Base-by-base conservation (phyloP, 2,797 vertebrate species). In the Borostomias antarcticus region DNA sequence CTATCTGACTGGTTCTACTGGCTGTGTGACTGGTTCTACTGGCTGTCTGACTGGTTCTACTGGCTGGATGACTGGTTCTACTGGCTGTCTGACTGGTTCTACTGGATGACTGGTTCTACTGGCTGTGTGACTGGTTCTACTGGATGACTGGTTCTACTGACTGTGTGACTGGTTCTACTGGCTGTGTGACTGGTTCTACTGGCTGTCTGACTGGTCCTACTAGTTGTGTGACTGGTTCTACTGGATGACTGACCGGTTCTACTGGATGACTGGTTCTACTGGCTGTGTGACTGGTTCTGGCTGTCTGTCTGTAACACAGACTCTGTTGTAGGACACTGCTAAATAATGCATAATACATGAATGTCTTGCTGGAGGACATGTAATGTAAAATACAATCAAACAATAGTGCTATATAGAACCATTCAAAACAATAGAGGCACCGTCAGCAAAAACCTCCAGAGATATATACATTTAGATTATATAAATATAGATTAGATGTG, bases 11-110 rank as follows among this genome's bases (percentile, higher is more conserved):
- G 40, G 13, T 45, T 3, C 40, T 45, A 45, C 40, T 45, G 40
- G 40, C n/a, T 53, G 48, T 61, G 35, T 62, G 70, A 62, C 53
- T 30, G 28, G 48, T 52, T n/a, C n/a, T n/a, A n/a, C 58, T 23
- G 9, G 68, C 62, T 26, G 40, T 45, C n/a, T 45, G n/a, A 15
- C 40, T 45, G 40, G n/a, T n/a, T n/a, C n/a, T n/a, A n/a, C n/a
- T n/a, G n/a, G n/a, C n/a, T n/a, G n/a, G n/a, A 45, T 45, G 40
- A 45, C 40, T 45, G 40, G 13, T 45, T 3, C 40, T 45, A 45
- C 40, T 45, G 40, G 40, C n/a, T 53, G 48, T 61, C 50, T 62
- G 70, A 62, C 53, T 30, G 28, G 48, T 52, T n/a, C 58, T 23
- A n/a, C n/a, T n/a, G n/a, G n/a, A 45, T 45, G 40, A 45, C 40